Percentiles rank a stretch among this genome's conserved stretches.
Conservation (phyloP, 2,113 vertebrate genomes). For the Elanus axillaris region DNA sequence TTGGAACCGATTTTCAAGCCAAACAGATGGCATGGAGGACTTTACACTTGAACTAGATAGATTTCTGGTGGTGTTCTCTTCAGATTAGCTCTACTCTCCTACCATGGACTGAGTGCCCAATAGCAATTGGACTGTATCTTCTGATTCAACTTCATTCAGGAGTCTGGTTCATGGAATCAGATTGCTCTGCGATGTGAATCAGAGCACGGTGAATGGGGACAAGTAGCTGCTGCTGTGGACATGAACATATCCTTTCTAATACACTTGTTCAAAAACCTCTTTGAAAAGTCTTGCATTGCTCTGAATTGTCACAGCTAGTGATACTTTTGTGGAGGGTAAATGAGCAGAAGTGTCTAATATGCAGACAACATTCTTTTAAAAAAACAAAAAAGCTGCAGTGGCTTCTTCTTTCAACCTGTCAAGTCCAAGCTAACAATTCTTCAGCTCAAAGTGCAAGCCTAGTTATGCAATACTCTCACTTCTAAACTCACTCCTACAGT, state of each 20-base stretch:
- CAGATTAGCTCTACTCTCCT: not conserved
- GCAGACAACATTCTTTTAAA: not conserved
- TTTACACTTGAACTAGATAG: not conserved
- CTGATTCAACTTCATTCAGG: not conserved
- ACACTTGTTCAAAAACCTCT: not conserved
- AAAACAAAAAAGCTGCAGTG: not conserved
- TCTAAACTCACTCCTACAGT: slow-evolving; percentile 11
- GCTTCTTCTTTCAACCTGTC: not conserved
- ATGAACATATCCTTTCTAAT: not conserved
- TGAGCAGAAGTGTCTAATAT: not conserved
- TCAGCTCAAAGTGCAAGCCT: slow-evolving; percentile 1
- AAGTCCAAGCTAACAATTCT: not conserved
- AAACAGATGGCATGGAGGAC: slow-evolving; percentile 13
- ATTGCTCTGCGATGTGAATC: not conserved
- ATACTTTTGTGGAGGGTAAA: not conserved
- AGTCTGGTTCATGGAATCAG: not conserved
- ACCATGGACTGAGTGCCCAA: not conserved
- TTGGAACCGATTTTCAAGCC: not conserved
- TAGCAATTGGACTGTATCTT: not conserved
- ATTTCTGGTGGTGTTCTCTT: not conserved
- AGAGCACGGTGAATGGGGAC: not conserved
- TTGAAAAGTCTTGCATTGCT: not conserved
- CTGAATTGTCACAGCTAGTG: not conserved
- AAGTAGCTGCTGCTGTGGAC: not conserved
- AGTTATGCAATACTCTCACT: slow-evolving; percentile 21